A percentile compares a stretch with the other conserved stretches of the same genome.
phyloP scores from a whole-genome alignment of 2,113 vertebrate genomes.

The Xyliphius kryptos region DNA sequence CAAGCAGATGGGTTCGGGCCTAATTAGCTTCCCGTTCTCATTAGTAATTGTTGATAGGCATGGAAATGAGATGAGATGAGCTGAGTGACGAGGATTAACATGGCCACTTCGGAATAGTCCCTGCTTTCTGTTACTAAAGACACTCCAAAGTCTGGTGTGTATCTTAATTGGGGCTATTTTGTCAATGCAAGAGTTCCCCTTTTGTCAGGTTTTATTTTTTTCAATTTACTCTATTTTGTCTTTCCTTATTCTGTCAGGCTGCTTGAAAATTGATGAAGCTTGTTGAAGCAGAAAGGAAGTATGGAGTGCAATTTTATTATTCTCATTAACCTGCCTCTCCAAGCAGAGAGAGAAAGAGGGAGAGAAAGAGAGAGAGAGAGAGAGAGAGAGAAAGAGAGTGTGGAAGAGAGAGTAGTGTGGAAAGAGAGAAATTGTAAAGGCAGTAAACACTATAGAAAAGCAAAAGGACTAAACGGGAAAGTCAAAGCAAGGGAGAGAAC shows the following conservation, averaged over 20 bases:
- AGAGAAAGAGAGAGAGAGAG: too few relatives aligned
- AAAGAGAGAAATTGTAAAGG: too few relatives aligned
- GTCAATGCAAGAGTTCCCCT: slow-evolving; percentile 47
- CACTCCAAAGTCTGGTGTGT: slow-evolving; percentile 52
- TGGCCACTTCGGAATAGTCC: slow-evolving; percentile 65
- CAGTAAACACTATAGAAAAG: too few relatives aligned
- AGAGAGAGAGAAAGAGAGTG: slow-evolving; percentile 39
- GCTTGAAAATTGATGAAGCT: slow-evolving; percentile 74
- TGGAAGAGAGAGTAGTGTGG: neutral
- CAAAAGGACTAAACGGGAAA: neutral
- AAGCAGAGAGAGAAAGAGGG: too few relatives aligned
- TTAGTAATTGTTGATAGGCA: slow-evolving; percentile 29
- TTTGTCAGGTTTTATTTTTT: slow-evolving; percentile 59
- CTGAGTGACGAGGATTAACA: slow-evolving; percentile 40
- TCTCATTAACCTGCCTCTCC: too few relatives aligned
- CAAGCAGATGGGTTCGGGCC: slow-evolving; percentile 24
- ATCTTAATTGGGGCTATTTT: slow-evolving; percentile 40
- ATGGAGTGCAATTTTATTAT: slow-evolving; percentile 95
- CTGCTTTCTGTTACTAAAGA: slow-evolving; percentile 65
- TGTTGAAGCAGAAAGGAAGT: slow-evolving; percentile 69
- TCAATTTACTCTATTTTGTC: slow-evolving; percentile 33
- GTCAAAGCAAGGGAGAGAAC: neutral
- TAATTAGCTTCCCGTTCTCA: slow-evolving; percentile 25
- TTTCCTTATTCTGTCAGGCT: slow-evolving; percentile 57
- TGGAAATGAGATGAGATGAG: slow-evolving; percentile 18